These are phyloP conservation scores for Nomada ruficornis DNA, from an alignment of 2,888 invertebrate species.

Conservation along the genomic window DNA sequence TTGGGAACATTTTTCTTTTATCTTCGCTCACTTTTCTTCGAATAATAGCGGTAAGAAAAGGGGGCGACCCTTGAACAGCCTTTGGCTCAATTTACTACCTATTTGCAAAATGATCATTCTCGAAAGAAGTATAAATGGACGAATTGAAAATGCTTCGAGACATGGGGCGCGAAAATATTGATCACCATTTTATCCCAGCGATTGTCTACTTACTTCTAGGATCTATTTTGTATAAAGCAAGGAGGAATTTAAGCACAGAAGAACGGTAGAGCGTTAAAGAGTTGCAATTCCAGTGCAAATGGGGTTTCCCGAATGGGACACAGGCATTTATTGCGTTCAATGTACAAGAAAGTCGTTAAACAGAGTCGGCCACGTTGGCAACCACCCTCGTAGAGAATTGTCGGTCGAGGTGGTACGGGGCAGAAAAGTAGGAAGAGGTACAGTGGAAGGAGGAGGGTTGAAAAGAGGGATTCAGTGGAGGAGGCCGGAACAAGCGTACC, in stretches of 20 bases:
- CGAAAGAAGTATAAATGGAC: no score
- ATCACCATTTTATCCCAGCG: background rate
- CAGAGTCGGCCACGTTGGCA: conserved; percentile 72
- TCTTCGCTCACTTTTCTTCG: background rate
- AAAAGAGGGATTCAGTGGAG: conserved; percentile 74
- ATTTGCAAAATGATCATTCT: no score
- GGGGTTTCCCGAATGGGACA: conserved; percentile 69
- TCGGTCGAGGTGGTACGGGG: conserved; percentile 65
- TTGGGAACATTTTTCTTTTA: background rate
- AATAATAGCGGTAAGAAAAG: background rate
- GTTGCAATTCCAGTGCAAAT: conserved; percentile 60
- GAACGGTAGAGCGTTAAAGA: conserved; percentile 32
- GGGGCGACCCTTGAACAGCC: background rate
- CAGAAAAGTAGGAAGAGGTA: conserved; percentile 58
- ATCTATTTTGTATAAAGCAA: background rate
- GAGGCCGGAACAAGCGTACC: conserved; percentile 76
- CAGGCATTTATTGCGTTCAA: conserved; percentile 73
- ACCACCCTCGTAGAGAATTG: conserved; percentile 72
- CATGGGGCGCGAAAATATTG: background rate
- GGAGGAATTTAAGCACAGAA: conserved; percentile 18
- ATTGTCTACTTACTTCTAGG: background rate
- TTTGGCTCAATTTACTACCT: background rate
- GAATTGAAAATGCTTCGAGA: no score
- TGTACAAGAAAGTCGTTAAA: conserved; percentile 73
- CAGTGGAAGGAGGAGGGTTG: conserved; percentile 66